Evolutionary conservation across 2,797 vertebrate genomes (phyloP), one percentile per base, ranked within the genome.

Genomic region (Sebastes iracundus): DNA sequence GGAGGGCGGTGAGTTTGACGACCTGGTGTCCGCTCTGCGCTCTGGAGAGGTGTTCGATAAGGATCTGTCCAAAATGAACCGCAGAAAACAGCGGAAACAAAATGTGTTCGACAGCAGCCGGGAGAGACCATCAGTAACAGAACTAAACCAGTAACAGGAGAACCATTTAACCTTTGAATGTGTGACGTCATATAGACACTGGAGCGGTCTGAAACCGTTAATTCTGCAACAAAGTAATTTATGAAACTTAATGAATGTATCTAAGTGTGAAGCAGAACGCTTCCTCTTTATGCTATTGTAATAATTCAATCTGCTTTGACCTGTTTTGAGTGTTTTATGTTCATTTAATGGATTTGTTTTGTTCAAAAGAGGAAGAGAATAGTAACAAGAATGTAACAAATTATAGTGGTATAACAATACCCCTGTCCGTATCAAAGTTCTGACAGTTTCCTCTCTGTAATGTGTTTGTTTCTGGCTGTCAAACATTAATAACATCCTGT

Each of bases 11-110:
- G 89, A 93, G 63, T 94, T 94, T 2, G 93, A 94, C 7, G 93
- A 93, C 86, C 87, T 98, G 3, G 97, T 98, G 77, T 98, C 97
- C 0, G 97, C 97, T 0, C 89, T 98, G 60, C 96, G 96, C 64
- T 97, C 97, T 0, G 97, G 97, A 0, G 97, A 98, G 79, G 95
- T 98, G 65, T 98, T 98, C 0, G 96, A 98, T 75, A 97, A 96
- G 90, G 96, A 97, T 87, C 91, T 97, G 80, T 96, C 85, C 65
- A 86, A 86, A 69, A 88, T 90, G 76, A 90, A 80, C 27, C 85
- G 81, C 1, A 80, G 68, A 7, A 94, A 86, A 76, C 87, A 85
- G 10, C 63, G 74, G 7, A 77, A 9, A 33, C 63, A 67, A 16
- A 80, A 83, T 55, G 4, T 16, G n/a, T 32, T 74, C 0, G 56